Percentiles rank a stretch among this genome's conserved stretches.
phyloP scores from a whole-genome alignment of 2,113 vertebrate species.

The Eolophus roseicapilla region DNA sequence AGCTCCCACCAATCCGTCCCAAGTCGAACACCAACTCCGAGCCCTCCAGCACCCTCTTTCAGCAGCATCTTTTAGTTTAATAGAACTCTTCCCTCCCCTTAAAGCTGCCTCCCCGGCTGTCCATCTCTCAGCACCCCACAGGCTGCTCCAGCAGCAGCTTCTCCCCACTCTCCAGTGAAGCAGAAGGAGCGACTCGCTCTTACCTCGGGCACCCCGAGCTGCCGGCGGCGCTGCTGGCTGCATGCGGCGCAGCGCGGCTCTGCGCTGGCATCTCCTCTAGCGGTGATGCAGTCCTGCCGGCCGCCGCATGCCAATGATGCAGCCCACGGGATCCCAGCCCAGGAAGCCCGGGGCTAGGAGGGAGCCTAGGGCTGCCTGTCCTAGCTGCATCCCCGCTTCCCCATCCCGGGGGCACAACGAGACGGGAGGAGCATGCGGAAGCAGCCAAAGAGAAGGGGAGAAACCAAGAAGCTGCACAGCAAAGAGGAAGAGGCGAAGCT shows the following conservation, averaged over 20 bases:
- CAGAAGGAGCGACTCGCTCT: background rate
- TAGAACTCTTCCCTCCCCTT: background rate
- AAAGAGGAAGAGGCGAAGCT: background rate
- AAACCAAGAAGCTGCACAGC: background rate
- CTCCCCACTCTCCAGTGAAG: rapidly evolving
- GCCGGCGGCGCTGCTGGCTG: background rate
- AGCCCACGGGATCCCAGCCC: slow-evolving; percentile 19
- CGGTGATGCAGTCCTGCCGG: slow-evolving; percentile 38
- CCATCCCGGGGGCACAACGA: background rate
- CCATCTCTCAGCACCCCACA: background rate
- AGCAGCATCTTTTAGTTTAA: background rate
- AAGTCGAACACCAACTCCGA: background rate
- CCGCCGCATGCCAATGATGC: slow-evolving; percentile 35
- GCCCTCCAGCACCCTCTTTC: background rate
- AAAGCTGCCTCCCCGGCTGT: background rate
- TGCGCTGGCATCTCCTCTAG: slow-evolving; percentile 56
- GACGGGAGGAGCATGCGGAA: background rate
- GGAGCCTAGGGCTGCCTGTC: background rate
- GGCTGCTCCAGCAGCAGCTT: background rate
- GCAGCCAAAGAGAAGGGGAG: background rate
- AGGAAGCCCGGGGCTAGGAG: background rate
- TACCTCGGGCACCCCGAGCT: background rate
- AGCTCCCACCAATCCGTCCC: background rate
- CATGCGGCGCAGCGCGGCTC: background rate
- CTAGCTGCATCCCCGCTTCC: slow-evolving; percentile 36